Evolutionary conservation across 64 coral and sea anemone genomes (phyloP).

Genomic region (Montipora capricornis): DNA sequence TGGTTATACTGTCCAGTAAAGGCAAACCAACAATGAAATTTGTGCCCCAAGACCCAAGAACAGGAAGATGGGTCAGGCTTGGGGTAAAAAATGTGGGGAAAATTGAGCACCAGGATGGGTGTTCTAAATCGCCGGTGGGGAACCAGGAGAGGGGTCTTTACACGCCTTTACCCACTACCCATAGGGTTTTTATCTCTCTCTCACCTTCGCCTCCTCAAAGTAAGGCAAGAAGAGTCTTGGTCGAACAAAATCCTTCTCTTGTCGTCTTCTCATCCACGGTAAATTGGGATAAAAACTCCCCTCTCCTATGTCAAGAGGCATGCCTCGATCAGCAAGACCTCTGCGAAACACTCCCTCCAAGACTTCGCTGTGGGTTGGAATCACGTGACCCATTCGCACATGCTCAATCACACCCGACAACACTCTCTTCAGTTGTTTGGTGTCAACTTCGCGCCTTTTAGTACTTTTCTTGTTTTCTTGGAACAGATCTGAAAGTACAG

Average conservation of each 20-base stretch:
- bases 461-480: conserved; percentile 75
- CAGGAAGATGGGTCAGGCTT: too few species aligned
- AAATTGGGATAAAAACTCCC: conserved; percentile 87
- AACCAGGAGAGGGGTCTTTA: too few species aligned
- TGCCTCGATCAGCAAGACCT: conserved; percentile 77
- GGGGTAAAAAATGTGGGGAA: too few species aligned
- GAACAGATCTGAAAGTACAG: conserved; percentile 41
- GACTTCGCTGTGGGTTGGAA: conserved; percentile 79
- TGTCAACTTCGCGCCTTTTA: conserved; percentile 85
- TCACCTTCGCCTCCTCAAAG: conserved; percentile 93
- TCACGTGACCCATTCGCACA: conserved; percentile 85
- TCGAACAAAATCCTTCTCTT: conserved; percentile 87
- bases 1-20: too few species aligned
- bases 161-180: not conserved
- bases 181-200: not conserved
- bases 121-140: too few species aligned
- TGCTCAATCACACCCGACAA: conserved; percentile 80
- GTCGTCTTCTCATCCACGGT: conserved; percentile 87
- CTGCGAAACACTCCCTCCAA: conserved; percentile 79
- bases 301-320: conserved; percentile 95
- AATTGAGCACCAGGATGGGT: too few species aligned
- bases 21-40: too few species aligned
- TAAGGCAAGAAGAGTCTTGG: conserved; percentile 90
- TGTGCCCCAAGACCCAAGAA: too few species aligned
- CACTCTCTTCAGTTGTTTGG: conserved; percentile 73